Evolutionary conservation across 2,113 vertebrate genomes (phyloP).

Genomic region (Theropithecus gelada): DNA sequence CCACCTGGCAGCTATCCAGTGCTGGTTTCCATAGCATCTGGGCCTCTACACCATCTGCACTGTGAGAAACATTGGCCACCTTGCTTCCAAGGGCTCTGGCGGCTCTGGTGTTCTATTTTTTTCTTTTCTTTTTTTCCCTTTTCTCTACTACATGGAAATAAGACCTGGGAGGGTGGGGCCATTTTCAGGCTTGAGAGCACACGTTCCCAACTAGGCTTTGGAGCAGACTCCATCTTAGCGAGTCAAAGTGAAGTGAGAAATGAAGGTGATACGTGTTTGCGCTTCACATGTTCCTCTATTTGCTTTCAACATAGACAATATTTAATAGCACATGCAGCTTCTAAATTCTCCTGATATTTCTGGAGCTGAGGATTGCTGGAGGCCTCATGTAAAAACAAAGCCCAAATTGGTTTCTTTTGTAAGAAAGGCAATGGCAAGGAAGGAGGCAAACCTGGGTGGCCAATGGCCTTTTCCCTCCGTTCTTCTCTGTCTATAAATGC

Average conservation of each 20-base stretch:
- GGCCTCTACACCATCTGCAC: background rate
- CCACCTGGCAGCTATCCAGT: rapidly evolving
- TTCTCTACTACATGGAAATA: background rate
- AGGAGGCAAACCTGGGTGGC: background rate
- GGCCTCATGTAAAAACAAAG: background rate
- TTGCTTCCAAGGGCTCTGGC: background rate
- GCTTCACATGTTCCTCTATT: background rate
- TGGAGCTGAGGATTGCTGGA: background rate
- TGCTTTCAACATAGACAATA: constrained; percentile 39
- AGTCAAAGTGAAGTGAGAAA: background rate
- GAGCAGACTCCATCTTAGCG: background rate
- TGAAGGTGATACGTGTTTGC: background rate
- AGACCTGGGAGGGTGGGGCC: background rate
- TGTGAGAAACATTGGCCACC: rapidly evolving
- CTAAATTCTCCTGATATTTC: constrained; percentile 42
- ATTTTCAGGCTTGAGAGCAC: background rate
- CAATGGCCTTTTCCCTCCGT: background rate
- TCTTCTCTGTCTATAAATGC: background rate
- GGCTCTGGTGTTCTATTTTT: background rate
- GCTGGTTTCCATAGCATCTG: rapidly evolving
- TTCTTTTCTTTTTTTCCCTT: background rate
- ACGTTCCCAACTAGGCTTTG: background rate
- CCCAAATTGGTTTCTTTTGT: constrained; percentile 47
- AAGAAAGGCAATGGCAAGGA: background rate
- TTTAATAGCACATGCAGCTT: constrained; percentile 27